Evolutionary conservation across 2,888 invertebrate species (phyloP), one percentile per base, ranked within the genome.

Genomic region (Pristionchus arcanus): DNA sequence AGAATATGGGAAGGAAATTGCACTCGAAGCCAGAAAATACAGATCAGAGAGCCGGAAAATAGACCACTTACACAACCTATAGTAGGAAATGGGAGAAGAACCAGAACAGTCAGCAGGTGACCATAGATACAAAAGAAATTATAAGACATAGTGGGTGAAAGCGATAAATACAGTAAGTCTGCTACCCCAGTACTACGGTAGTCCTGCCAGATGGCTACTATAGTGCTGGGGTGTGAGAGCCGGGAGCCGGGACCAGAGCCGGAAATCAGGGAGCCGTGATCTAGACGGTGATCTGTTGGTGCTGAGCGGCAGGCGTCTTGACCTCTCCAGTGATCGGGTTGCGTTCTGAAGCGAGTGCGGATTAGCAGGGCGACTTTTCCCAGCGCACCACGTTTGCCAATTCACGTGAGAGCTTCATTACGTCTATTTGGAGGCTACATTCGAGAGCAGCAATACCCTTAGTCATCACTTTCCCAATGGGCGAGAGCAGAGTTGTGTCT

Each of bases 321-420:
- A 94, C 93, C 90, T 94, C 94, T 31, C 94, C 94, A 83, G 94
- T 94, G 90, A 94, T 94, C 83, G 94, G 94, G 90, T 94, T 94
- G 83, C 94, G 93, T 31, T 93, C 94, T 94, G 92, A 91, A 94
- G 19, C 13, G 34, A 42, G 89, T 34, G 68, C 21, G 37, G 42
- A 55, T n/a, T 81, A 66, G 37, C 28, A 19, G 31, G 53, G 37
- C 49, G 83, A 11, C 53, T 13, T 71, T 87, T 85, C 59, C 84
- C 59, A 55, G 0, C n/a, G 21, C 84, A 81, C 81, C 15, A 49
- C 81, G 13, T 31, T 42, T 34, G 42, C 2, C 9, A 9, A 28
- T 9, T 84, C 59, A 59, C 49, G 85, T 85, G 55, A 28, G 59
- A 31, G 37, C 59, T 34, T 42, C 63, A 21, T 63, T 63, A 63